A percentile compares a stretch with the other conserved stretches of the same genome.
phyloP scores from a whole-genome alignment of 2,888 invertebrate species.

The Homarus gammarus region DNA sequence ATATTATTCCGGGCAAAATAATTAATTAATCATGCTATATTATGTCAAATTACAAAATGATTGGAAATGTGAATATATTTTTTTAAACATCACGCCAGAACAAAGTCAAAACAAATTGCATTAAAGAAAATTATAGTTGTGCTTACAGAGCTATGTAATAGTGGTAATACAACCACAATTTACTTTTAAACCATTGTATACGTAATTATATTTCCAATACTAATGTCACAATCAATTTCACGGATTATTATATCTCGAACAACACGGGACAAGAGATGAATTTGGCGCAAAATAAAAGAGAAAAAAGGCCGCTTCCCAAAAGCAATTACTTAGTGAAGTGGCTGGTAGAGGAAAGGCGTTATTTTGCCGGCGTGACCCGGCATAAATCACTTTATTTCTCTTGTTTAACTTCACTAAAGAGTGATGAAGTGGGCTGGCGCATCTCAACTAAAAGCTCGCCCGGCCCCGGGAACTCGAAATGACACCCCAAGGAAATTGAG shows the following conservation, averaged over 20 bases:
- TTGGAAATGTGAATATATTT: slow-evolving; percentile 20
- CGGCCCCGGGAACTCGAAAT: slow-evolving; percentile 28
- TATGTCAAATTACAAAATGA: slow-evolving; percentile 33
- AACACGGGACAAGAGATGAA: not conserved
- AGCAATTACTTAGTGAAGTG: not conserved
- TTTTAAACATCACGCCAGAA: slow-evolving; percentile 12
- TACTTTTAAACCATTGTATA: slow-evolving; percentile 28
- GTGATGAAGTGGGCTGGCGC: slow-evolving; percentile 2
- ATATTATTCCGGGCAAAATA: slow-evolving; percentile 26
- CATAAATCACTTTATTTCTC: slow-evolving; percentile 12
- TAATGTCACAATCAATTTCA: slow-evolving; percentile 15
- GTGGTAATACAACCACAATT: slow-evolving; percentile 9
- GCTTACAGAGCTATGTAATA: slow-evolving; percentile 17
- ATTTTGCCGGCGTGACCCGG: not conserved
- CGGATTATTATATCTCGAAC: not conserved
- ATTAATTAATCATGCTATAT: slow-evolving; percentile 36
- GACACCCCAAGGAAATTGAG: slow-evolving; percentile 67
- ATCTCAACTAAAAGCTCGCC: slow-evolving; percentile 11
- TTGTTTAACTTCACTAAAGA: slow-evolving; percentile 18
- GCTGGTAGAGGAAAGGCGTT: not conserved
- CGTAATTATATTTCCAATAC: slow-evolving; percentile 5
- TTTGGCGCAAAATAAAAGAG: not conserved
- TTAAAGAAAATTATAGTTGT: slow-evolving; percentile 27
- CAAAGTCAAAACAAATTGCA: slow-evolving; percentile 24
- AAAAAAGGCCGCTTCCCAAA: not conserved